These are phyloP conservation scores for Neomicropteryx cornuta DNA, from an alignment of 1,140 invertebrate genomes.

Conservation along the genomic window DNA sequence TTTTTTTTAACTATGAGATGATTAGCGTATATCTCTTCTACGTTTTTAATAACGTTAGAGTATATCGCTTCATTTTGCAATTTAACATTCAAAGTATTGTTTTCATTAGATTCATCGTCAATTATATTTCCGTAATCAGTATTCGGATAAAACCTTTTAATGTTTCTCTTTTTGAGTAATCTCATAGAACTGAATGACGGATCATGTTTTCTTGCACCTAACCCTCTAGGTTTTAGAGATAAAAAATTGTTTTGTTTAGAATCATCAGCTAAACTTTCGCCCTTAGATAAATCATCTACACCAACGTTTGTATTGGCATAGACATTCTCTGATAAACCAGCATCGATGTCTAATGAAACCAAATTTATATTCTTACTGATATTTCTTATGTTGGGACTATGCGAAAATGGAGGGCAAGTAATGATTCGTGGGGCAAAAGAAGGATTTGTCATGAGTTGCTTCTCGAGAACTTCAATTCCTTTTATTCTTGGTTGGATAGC, in stretches of 20 bases:
- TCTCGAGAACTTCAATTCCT: slow-evolving; percentile 32
- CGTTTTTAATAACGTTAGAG: too few relatives aligned
- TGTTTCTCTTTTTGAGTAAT: slow-evolving; percentile 31
- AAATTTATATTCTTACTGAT: slow-evolving; percentile 1
- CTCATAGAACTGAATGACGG: slow-evolving; percentile 27
- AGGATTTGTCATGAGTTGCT: slow-evolving; percentile 34
- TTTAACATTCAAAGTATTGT: too few relatives aligned
- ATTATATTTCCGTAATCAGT: slow-evolving; percentile 34
- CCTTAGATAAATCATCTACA: not conserved
- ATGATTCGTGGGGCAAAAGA: slow-evolving; percentile 34
- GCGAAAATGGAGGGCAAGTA: slow-evolving; percentile 32
- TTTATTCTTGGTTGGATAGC: slow-evolving; percentile 38
- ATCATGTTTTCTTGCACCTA: slow-evolving; percentile 9
- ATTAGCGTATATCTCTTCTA: too few relatives aligned
- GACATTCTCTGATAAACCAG: not conserved
- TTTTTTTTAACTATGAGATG: too few relatives aligned
- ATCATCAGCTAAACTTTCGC: slow-evolving; percentile 5
- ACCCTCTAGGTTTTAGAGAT: slow-evolving; percentile 12
- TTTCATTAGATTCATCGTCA: too few relatives aligned
- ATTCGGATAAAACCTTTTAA: slow-evolving; percentile 37
- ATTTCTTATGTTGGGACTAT: slow-evolving; percentile 16
- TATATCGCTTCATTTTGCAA: too few relatives aligned
- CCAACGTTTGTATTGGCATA: not conserved
- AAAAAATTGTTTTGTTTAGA: slow-evolving; percentile 13
- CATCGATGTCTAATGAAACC: slow-evolving; percentile 6